phyloP scores from a whole-genome alignment of 2,113 vertebrate species.

The Aspiorhynchus laticeps region DNA sequence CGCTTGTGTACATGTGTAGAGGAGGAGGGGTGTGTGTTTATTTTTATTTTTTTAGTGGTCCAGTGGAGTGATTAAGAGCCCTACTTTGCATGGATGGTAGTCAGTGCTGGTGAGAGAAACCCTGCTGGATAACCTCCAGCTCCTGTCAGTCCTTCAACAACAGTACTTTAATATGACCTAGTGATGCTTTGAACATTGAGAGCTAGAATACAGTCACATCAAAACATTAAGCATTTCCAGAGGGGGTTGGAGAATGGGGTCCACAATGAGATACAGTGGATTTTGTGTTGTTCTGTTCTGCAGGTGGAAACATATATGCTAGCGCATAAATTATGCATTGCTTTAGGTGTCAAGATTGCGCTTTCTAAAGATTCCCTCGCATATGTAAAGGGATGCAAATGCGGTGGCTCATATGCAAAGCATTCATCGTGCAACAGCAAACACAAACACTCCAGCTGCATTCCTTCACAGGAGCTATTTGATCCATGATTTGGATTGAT shows the following conservation, averaged over 20 bases:
- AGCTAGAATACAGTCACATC: conserved; percentile 58
- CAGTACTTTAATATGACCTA: neutral
- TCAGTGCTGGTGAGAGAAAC: neutral
- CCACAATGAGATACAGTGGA: conserved; percentile 31
- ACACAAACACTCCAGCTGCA: conserved; percentile 23
- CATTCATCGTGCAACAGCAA: conserved; percentile 26
- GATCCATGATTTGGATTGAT: conserved; percentile 14
- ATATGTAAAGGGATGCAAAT: conserved; percentile 8
- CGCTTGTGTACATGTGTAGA: conserved; percentile 34
- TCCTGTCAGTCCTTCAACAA: conserved; percentile 28
- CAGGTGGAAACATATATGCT: conserved; percentile 49
- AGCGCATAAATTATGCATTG: conserved; percentile 64
- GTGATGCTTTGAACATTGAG: conserved; percentile 22
- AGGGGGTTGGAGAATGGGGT: conserved; percentile 53
- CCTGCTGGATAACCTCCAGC: neutral
- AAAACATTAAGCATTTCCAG: conserved; percentile 56
- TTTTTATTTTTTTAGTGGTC: neutral
- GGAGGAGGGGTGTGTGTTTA: neutral
- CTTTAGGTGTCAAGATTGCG: conserved; percentile 37
- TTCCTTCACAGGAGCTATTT: neutral
- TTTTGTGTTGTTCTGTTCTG: conserved; percentile 45
- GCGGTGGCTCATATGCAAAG: neutral
- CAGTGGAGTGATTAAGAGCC: conserved; percentile 42
- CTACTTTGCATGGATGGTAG: conserved; percentile 57
- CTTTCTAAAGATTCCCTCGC: neutral